A percentile compares a stretch with the other conserved stretches of the same genome.
These are phyloP conservation scores for Thereva unica DNA, from an alignment of 2,888 invertebrate genomes.

Conservation along the genomic window DNA sequence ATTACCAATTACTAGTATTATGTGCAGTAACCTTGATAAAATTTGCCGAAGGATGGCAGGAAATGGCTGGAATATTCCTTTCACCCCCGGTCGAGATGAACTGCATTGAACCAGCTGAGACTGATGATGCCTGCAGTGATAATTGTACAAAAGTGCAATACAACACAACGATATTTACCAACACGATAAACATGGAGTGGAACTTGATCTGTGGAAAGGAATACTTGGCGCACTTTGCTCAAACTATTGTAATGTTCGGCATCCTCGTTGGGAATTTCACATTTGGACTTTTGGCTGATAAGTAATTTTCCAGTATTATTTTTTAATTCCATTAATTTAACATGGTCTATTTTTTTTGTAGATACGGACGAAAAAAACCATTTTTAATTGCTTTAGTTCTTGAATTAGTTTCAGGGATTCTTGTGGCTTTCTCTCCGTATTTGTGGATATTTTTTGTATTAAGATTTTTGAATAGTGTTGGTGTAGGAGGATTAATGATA, in stretches of 20 bases:
- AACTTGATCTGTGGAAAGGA: constrained; percentile 61
- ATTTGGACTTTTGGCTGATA: constrained; percentile 77
- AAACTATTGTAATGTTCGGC: constrained; percentile 78
- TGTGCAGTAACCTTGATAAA: constrained; percentile 61
- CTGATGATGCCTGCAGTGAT: constrained; percentile 42
- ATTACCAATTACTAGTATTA: neutral
- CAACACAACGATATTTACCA: too few species aligned
- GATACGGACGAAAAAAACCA: constrained; percentile 75
- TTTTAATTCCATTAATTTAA: too few species aligned
- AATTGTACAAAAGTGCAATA: too few species aligned
- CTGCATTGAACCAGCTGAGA: constrained; percentile 56
- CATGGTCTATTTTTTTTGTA: constrained; percentile 53
- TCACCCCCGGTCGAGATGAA: constrained; percentile 68
- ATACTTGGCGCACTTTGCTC: constrained; percentile 74
- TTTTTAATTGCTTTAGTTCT: constrained; percentile 73
- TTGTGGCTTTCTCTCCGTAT: constrained; percentile 72
- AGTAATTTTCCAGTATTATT: constrained; percentile 58
- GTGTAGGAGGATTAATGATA: constrained; percentile 83
- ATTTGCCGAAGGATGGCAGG: constrained; percentile 81
- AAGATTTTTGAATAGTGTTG: constrained; percentile 70
- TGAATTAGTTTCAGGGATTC: constrained; percentile 72
- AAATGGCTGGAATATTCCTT: constrained; percentile 76
- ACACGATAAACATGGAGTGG: too few species aligned
- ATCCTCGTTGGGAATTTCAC: constrained; percentile 74
- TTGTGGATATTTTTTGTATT: constrained; percentile 67